A percentile compares a stretch with the other conserved stretches of the same genome.
phyloP scores from a whole-genome alignment of 1,140 invertebrate species.

The Araneus ventricosus region DNA sequence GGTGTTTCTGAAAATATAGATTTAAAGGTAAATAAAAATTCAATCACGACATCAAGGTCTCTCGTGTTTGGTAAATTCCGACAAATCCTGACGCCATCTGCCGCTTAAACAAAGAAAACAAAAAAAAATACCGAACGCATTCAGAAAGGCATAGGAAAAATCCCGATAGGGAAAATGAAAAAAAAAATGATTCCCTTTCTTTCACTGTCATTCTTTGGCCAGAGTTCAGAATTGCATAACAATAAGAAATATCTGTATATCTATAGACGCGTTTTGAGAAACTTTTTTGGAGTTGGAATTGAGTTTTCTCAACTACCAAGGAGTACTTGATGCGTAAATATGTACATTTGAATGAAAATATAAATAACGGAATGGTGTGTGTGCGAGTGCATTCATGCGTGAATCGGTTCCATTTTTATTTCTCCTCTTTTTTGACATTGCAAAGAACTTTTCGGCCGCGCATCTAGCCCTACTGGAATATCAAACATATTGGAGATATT shows the following conservation, averaged over 20 bases:
- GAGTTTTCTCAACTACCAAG: conserved; percentile 47
- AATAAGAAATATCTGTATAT: conserved; percentile 56
- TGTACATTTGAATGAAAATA: conserved; percentile 60
- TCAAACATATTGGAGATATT: conserved; percentile 44
- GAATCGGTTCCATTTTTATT: not conserved
- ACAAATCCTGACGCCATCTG: conserved; percentile 57
- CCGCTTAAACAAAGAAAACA: conserved; percentile 39
- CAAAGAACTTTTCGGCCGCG: not conserved
- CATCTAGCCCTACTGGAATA: conserved; percentile 3
- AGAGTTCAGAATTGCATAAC: conserved; percentile 63
- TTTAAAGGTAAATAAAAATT: conserved; percentile 63
- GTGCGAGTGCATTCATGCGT: conserved; percentile 24
- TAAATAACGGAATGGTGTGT: conserved; percentile 35
- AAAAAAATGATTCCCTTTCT: not conserved
- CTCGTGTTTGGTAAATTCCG: conserved; percentile 44
- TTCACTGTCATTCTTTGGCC: conserved; percentile 36
- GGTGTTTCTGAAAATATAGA: conserved; percentile 58
- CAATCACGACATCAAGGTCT: conserved; percentile 47
- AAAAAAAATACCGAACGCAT: not conserved
- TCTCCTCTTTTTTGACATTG: not conserved
- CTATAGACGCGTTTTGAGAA: conserved; percentile 23
- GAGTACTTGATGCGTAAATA: conserved; percentile 61
- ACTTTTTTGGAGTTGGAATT: conserved; percentile 40
- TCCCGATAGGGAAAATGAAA: not conserved
- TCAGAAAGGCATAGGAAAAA: conserved; percentile 1